Evolutionary conservation across 2,888 invertebrate species (phyloP).

Genomic region (Corbicula japonica): DNA sequence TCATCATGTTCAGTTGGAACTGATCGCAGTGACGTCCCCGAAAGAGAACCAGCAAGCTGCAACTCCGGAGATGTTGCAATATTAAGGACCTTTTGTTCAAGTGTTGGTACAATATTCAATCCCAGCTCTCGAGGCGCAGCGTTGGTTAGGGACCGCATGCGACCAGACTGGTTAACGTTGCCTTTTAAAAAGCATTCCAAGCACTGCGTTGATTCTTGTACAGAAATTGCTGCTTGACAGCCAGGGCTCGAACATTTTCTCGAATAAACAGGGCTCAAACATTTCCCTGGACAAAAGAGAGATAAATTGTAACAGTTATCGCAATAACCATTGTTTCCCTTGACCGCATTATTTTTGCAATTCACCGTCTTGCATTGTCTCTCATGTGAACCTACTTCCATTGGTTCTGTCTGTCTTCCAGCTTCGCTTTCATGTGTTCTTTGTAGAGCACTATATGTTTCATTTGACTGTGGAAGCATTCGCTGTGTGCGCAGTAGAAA

Average conservation of each 20-base stretch:
- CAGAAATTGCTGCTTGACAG: constrained; percentile 12
- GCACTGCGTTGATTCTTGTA: constrained; percentile 31
- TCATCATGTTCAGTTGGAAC: constrained; percentile 37
- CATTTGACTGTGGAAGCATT: too few species aligned
- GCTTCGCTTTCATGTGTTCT: background rate
- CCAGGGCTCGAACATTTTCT: constrained; percentile 33
- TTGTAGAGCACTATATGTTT: too few species aligned
- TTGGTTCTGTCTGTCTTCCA: constrained; percentile 16
- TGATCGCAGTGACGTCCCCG: constrained; percentile 15
- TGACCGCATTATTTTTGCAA: constrained; percentile 54
- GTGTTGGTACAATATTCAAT: constrained; percentile 32
- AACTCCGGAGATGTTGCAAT: background rate
- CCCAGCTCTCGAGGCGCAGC: background rate
- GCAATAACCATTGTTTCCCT: constrained; percentile 59
- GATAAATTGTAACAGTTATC: constrained; percentile 54
- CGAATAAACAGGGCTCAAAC: background rate
- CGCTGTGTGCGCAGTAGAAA: background rate
- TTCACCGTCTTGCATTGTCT: constrained; percentile 46
- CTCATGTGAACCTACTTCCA: constrained; percentile 25
- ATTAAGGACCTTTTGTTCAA: constrained; percentile 44
- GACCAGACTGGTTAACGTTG: constrained; percentile 15
- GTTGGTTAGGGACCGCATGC: background rate
- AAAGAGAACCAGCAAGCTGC: background rate
- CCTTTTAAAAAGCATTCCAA: constrained; percentile 50
- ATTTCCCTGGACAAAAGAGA: constrained; percentile 38